Base-by-base conservation (phyloP, 2,888 invertebrate genomes). In the Teleiodes luculella region DNA sequence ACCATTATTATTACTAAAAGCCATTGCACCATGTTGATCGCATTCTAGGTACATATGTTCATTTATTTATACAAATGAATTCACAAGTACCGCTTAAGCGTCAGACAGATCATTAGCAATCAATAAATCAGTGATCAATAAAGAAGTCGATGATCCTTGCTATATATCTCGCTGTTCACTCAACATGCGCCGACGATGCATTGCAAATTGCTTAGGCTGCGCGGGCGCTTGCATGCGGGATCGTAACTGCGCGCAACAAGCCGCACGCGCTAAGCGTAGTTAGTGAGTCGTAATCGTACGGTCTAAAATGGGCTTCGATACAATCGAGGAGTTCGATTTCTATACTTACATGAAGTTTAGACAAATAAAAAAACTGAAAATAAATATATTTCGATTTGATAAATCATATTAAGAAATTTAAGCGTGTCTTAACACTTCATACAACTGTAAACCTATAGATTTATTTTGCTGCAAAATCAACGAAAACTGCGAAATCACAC, bases 111-210 rank as follows among this genome's bases (percentile, higher is more conserved):
- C 39, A 41, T 41, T 41, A 43, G 28, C 43, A 43, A 43, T 43
- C 28, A 43, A 43, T 43, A 28, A 33, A 33, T 24, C n/a, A 33
- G 28, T 43, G n/a, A 43, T 43, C 28, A 53, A 54, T 57, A 57
- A 57, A 57, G 53, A 8, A 57, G 51, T 54, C 56, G 33, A 43
- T 54, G 54, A 57, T 57, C 56, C 53, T 47, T 35, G 39, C 35
- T 28, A 47, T 16, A 47, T 46, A 7, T 13, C 41, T 37, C 8
- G 41, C 43, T 4, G 43, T n/a, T 28, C 47, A 45, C 41, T 56
- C 43, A 49, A 30, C 52, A 56, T 56, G 52, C 52, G 48, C 52
- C 56, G 49, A 56, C 52, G 53, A 56, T 53, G 31, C 46, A 16
- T 46, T 46, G 31, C 30, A 46, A 46, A 24, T 43, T 24, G 43